These are phyloP conservation scores for Coregonus suidteri DNA, from an alignment of 2,797 vertebrate species.

Conservation along the genomic window DNA sequence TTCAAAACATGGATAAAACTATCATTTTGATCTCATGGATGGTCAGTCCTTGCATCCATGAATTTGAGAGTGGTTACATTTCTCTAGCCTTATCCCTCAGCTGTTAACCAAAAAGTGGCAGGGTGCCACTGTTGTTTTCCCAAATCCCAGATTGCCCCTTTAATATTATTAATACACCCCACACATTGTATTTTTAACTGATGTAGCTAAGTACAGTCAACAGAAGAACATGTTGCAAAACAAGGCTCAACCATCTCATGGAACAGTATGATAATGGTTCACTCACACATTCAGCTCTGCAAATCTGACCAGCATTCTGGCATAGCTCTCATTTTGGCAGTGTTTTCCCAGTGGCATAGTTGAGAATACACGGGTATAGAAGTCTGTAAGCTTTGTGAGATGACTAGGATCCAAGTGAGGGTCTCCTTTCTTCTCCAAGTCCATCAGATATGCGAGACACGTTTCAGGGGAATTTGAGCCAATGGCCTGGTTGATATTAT, in stretches of 20 bases:
- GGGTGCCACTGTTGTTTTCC: background rate
- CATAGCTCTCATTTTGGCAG: constrained; percentile 88
- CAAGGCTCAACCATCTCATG: background rate
- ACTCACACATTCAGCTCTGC: constrained; percentile 93
- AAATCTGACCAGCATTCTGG: constrained; percentile 91
- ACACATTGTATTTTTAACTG: background rate
- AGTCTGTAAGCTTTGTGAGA: constrained; percentile 84
- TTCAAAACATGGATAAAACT: no score
- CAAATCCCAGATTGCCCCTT: background rate
- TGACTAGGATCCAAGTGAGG: constrained; percentile 75
- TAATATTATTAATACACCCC: background rate
- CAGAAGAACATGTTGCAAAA: background rate
- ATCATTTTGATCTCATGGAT: no score
- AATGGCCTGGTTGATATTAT: constrained; percentile 88
- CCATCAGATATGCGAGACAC: constrained; percentile 83
- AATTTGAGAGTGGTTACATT: background rate
- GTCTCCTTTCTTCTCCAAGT: constrained; percentile 84
- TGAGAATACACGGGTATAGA: constrained; percentile 87
- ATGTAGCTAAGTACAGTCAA: background rate
- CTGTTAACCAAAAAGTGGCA: background rate
- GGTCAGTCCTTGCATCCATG: background rate
- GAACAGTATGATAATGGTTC: background rate
- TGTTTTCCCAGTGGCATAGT: constrained; percentile 85
- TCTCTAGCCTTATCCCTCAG: background rate
- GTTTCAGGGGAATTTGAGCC: constrained; percentile 86